Evolutionary conservation across 2,797 vertebrate species (phyloP), one percentile per base, ranked within the genome.

Genomic region (Alosa sapidissima): DNA sequence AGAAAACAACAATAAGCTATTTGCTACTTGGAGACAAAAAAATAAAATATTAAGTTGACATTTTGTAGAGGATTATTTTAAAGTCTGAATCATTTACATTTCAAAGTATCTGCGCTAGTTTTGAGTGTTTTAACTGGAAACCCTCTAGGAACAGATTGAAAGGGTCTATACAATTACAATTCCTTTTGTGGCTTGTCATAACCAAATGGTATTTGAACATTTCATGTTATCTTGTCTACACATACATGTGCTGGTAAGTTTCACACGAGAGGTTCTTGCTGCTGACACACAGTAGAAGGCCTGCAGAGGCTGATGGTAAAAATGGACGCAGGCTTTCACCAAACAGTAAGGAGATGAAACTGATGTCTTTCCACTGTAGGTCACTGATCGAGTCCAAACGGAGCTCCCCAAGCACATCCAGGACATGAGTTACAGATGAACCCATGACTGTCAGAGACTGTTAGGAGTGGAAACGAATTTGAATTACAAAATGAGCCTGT

Each of bases 241-340:
- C 82, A 81, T 86, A 86, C 85, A 86, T 55, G 6, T 75, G 48
- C 19, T 83, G 85, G 72, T 83, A 86, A 11, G 82, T 86, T 16
- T 86, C 68, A 81, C 82, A 83, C 48, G 33, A 83, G 65, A 86
- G 24, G 33, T 72, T 72, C 68, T 82, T 88, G 78, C 82, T 83
- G 87, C 86, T 85, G 19, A 87, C 2, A 11, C 87, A 88, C 28
- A 49, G 49, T 45, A 89, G 54, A 16, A 89, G 81, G 1, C 78
- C 28, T 13, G 47, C 3, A 0, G 89, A 88, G 0, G 45, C 78
- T 11, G 1, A 85, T 2, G 81, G 48, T 16, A 88, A 45, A 28
- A 88, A 75, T 19, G 81, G 84, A 65, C 48, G 87, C 72, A 88
- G 83, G 24, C 41, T 10, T n/a, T 21, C 9, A 78, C 2, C 10